Conservation (phyloP, 35 echinoderm and acorn worm species). For the Chiridota heheva region DNA sequence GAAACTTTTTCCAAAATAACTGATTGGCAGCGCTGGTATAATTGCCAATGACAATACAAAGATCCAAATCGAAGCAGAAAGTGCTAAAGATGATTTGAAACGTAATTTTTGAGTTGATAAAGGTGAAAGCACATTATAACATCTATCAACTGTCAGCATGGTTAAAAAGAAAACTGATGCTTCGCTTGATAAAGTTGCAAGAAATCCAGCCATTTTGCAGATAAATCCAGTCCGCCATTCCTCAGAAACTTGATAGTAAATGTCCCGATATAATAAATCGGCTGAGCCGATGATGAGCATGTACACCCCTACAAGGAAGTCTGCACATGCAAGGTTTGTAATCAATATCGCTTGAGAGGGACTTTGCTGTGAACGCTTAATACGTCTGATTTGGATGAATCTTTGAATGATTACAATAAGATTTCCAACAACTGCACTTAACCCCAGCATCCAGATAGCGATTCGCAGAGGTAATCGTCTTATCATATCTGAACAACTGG, state of each 20-base stretch:
- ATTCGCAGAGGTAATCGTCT: neutral
- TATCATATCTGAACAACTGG: slow-evolving; percentile 23
- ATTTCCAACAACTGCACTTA: slow-evolving; percentile 29
- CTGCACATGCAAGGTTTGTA: slow-evolving; percentile 7
- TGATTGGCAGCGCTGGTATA: neutral
- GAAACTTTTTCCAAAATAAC: neutral
- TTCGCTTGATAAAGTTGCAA: slow-evolving; percentile 31
- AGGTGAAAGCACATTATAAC: neutral
- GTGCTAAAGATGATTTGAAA: neutral
- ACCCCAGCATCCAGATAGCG: slow-evolving; percentile 26
- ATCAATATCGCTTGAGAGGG: neutral
- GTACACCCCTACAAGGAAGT: slow-evolving; percentile 39
- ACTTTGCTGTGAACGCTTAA: neutral
- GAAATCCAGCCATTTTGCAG: slow-evolving; percentile 12
- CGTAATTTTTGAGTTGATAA: neutral
- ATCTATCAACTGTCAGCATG: slow-evolving; percentile 1
- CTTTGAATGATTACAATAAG: neutral
- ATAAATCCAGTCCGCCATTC: neutral
- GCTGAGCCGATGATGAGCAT: slow-evolving; percentile 15
- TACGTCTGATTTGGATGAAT: neutral
- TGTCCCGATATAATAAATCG: slow-evolving; percentile 8
- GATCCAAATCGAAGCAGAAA: neutral
- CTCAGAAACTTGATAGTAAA: neutral
- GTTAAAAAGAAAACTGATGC: slow-evolving; percentile 27
- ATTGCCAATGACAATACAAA: neutral